Conservation (phyloP, 2,113 vertebrate species). For the Microtus pennsylvanicus region DNA sequence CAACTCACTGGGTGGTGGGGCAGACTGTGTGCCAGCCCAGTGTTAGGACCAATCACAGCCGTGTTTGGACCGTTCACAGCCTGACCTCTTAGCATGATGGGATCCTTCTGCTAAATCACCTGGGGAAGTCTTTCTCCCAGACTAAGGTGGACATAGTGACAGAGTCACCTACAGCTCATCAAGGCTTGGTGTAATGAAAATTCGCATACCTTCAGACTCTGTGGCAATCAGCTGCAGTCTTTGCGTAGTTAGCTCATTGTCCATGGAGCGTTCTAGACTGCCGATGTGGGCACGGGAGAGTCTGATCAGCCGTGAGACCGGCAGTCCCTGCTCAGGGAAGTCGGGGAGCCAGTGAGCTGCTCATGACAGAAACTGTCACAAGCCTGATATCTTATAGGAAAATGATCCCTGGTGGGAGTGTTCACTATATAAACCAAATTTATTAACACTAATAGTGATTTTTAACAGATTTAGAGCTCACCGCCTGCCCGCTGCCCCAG, state of each 20-base stretch:
- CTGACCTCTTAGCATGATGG: neutral
- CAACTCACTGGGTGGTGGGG: too few species aligned
- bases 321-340: neutral
- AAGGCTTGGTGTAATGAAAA: neutral
- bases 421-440: neutral
- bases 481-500: neutral
- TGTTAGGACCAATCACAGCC: neutral
- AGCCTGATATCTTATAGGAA: neutral
- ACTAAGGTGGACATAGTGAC: neutral
- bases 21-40: neutral
- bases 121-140: neutral
- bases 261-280: neutral
- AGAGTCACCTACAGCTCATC: neutral
- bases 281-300: too few species aligned
- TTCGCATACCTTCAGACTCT: neutral
- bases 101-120: neutral
- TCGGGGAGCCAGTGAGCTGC: neutral
- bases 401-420: neutral
- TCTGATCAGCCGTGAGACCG: neutral
- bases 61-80: neutral
- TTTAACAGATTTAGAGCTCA: neutral
- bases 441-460: neutral
- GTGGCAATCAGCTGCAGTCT: neutral
- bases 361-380: neutral
- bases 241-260: neutral